phyloP scores from a whole-genome alignment of 2,113 vertebrate species.

The Phocoena phocoena region DNA sequence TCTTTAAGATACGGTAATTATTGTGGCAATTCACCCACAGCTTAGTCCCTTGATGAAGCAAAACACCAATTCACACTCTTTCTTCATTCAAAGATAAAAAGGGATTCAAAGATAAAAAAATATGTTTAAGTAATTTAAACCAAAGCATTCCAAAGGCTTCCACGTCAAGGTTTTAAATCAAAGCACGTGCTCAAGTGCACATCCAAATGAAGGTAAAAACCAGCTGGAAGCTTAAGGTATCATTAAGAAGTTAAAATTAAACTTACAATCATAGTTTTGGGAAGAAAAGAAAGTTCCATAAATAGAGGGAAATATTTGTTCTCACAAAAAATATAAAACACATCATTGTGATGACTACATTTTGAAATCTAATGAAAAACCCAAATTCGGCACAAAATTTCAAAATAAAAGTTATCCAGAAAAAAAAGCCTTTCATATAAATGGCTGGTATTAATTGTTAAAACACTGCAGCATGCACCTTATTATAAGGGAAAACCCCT shows the following conservation, averaged over 20 bases:
- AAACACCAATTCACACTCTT: neutral
- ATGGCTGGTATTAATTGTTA: neutral
- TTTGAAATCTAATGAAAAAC: neutral
- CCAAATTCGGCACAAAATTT: neutral
- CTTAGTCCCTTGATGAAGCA: neutral
- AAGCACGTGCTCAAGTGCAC: neutral
- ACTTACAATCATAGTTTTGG: neutral
- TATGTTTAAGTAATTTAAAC: neutral
- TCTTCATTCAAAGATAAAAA: neutral
- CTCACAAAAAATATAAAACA: conserved; percentile 6
- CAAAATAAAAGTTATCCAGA: neutral
- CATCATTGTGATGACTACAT: neutral
- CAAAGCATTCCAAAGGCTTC: neutral
- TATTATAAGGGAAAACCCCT: neutral
- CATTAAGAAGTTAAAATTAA: conserved; percentile 5
- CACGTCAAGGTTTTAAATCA: neutral
- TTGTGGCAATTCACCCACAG: conserved; percentile 48
- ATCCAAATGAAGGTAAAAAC: neutral
- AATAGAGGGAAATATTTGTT: neutral
- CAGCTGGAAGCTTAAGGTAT: neutral
- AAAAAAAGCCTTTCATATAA: neutral
- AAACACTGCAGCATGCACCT: neutral
- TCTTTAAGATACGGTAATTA: conserved; percentile 65
- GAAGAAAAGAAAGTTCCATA: neutral
- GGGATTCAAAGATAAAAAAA: neutral